Evolutionary conservation across 2,113 vertebrate species (phyloP).

Genomic region (Mustela nigripes): DNA sequence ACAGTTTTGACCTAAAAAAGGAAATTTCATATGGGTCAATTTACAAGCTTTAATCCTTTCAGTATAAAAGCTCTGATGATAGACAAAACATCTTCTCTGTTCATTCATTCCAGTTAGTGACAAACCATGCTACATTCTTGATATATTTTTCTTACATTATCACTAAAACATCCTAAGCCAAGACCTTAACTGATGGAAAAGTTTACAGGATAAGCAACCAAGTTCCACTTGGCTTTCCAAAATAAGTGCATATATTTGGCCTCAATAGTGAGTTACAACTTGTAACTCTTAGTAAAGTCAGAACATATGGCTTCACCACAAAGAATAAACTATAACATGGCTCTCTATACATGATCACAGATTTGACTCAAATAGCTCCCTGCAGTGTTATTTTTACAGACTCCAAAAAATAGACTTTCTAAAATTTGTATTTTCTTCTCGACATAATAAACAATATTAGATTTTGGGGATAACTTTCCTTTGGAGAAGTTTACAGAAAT

Average conservation of each 20-base stretch:
- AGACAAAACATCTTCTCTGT: neutral
- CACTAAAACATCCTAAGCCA: neutral
- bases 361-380: neutral
- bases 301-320: neutral
- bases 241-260: conserved; percentile 15
- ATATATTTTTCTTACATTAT: conserved; percentile 7
- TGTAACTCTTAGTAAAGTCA: neutral
- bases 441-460: neutral
- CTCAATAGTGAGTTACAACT: neutral
- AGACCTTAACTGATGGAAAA: conserved; percentile 16
- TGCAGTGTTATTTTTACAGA: neutral
- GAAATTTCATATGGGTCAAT: neutral
- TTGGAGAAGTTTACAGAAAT: neutral
- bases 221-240: neutral
- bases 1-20: neutral
- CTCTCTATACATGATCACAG: neutral
- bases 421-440: neutral
- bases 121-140: neutral
- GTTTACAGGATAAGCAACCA: conserved; percentile 22
- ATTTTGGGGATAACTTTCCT: neutral
- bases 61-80: neutral
- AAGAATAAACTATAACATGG: neutral
- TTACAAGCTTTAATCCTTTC: neutral
- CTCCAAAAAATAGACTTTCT: neutral
- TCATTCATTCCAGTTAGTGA: neutral